phyloP scores from a whole-genome alignment of 1,140 invertebrate genomes.

The Drosophila truncata region DNA sequence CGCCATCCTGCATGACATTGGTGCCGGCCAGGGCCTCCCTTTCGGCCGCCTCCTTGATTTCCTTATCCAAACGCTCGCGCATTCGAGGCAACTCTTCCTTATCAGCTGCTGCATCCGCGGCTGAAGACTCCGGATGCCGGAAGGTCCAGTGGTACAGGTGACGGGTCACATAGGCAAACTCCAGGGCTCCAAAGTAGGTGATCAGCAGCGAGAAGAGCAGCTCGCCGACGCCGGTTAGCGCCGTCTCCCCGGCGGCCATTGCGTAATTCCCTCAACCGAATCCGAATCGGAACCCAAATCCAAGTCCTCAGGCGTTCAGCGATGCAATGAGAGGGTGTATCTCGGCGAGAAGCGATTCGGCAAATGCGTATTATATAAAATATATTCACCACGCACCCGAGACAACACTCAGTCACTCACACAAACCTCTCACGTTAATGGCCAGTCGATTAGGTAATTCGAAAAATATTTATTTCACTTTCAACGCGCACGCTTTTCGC shows the following conservation, averaged over 20 bases:
- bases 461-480: constrained; percentile 50
- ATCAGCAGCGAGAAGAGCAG: constrained; percentile 89
- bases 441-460: constrained; percentile 79
- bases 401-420: constrained; percentile 3
- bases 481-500: constrained; percentile 16
- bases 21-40: constrained; percentile 55
- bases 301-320: constrained; percentile 29
- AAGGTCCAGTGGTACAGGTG: constrained; percentile 77
- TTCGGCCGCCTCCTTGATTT: constrained; percentile 54
- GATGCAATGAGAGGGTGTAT: constrained; percentile 44
- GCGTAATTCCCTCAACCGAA: constrained; percentile 61
- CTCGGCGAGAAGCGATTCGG: constrained; percentile 14
- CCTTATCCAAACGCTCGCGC: constrained; percentile 60
- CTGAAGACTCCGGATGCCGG: constrained; percentile 44
- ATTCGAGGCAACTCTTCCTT: constrained; percentile 56
- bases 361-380: constrained; percentile 47
- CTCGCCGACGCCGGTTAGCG: constrained; percentile 76
- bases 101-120: constrained; percentile 44
- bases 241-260: constrained; percentile 66
- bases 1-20: constrained; percentile 78
- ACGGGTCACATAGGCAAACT: constrained; percentile 86
- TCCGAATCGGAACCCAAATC: constrained; percentile 18
- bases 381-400: constrained; percentile 73
- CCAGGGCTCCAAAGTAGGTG: constrained; percentile 90
- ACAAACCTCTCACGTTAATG: constrained; percentile 52